Conservation (phyloP, 53 echinoderm and acorn worm species). For the Hippasteria phrygiana region DNA sequence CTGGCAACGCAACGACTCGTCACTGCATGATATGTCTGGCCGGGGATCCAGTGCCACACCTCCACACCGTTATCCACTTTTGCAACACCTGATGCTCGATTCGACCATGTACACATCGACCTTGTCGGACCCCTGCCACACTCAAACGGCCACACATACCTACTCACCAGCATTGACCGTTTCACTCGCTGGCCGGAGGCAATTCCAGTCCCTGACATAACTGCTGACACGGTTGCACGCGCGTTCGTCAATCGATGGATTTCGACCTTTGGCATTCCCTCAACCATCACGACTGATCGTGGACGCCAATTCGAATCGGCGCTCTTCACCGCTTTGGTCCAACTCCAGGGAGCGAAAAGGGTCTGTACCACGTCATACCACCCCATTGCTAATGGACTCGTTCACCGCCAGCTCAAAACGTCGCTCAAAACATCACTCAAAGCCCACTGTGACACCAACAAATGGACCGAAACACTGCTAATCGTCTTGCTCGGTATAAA, state of each 20-base stretch:
- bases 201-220: conserved; percentile 43
- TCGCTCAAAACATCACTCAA: no score
- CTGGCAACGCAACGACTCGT: conserved; percentile 64
- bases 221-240: conserved; percentile 56
- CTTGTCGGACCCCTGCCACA: conserved; percentile 67
- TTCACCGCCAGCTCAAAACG: conserved; percentile 49
- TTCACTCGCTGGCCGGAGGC: conserved; percentile 68
- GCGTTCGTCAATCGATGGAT: conserved; percentile 49
- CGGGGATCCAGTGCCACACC: conserved; percentile 68
- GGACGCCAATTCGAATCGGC: no score
- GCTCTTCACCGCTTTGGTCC: no score
- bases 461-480: conserved; percentile 66
- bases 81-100: conserved; percentile 59
- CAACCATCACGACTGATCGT: conserved; percentile 35
- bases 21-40: conserved; percentile 67
- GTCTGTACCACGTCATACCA: no score
- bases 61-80: conserved; percentile 61
- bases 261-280: conserved; percentile 43
- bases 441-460: neutral
- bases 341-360: no score
- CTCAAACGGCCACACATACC: conserved; percentile 60
- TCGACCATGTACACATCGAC: conserved; percentile 69
- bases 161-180: conserved; percentile 52
- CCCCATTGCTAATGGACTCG: conserved; percentile 29
- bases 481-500: conserved; percentile 65